A percentile compares a stretch with the other conserved stretches of the same genome.
phyloP scores from a whole-genome alignment of 2,888 invertebrate genomes.

The Dicyrtoma fusca region DNA sequence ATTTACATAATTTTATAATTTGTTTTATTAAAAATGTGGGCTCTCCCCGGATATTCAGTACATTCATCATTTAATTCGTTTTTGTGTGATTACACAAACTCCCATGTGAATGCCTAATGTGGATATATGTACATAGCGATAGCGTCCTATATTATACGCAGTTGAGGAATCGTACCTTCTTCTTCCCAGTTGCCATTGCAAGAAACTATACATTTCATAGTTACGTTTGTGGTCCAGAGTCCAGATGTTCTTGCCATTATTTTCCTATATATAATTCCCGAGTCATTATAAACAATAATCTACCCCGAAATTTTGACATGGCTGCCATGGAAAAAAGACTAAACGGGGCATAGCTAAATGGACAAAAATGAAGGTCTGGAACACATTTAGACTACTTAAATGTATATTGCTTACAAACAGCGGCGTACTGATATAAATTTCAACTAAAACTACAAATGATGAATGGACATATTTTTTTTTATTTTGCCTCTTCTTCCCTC shows the following conservation, averaged over 20 bases:
- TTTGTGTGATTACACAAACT: too few species aligned
- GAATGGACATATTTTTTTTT: conserved; percentile 16
- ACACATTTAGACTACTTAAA: not conserved
- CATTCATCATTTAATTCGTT: too few species aligned
- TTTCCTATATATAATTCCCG: not conserved
- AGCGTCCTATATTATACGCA: too few species aligned
- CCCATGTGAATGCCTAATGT: too few species aligned
- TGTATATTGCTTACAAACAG: conserved; percentile 11
- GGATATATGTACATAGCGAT: too few species aligned
- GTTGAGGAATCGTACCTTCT: too few species aligned
- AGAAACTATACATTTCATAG: not conserved
- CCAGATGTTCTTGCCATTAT: conserved; percentile 7
- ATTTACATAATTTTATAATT: conserved; percentile 29
- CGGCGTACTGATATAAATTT: conserved; percentile 1
- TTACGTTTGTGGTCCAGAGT: not conserved
- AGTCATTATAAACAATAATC: not conserved
- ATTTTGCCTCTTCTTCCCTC: not conserved
- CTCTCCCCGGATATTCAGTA: too few species aligned
- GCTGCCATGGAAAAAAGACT: not conserved
- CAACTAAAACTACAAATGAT: conserved; percentile 8
- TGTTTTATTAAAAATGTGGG: conserved; percentile 8
- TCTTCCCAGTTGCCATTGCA: too few species aligned
- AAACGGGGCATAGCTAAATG: not conserved
- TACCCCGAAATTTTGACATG: not conserved
- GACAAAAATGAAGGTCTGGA: too few species aligned